Evolutionary conservation across 2,797 vertebrate genomes (phyloP), one percentile per base, ranked within the genome.

Genomic region (Lutra lutra): DNA sequence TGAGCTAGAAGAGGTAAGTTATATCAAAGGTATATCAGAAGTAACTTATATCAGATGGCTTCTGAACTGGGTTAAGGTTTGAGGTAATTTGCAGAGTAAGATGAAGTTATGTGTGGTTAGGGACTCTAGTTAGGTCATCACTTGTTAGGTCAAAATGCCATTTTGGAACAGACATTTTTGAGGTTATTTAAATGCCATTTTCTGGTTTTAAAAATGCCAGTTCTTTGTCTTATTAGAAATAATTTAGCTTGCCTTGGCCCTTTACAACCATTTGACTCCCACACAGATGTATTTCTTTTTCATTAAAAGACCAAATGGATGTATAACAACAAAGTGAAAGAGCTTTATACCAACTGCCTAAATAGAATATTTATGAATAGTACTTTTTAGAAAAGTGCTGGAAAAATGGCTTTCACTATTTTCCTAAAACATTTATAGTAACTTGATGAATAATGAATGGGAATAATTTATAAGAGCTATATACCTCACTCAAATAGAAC

Each of bases 381-480:
- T 70, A 40, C 87, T 94, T 95, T 94, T 96, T 66, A 96, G 92
- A 85, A 93, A 96, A 96, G 60, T 95, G 56, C 20, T 96, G 73
- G 48, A 68, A 92, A 90, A 96, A 94, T 46, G 82, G 35, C 32
- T 96, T 85, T 88, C 51, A 94, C 82, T 96, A 40, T 83, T 94
- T 96, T 86, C 56, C 84, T 94, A 29, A 96, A 97, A 91, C 84
- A 91, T 96, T 97, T 93, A 95, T 97, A 93, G 94, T 95, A 94
- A 95, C 93, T 75, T 86, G 88, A 79, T 97, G 89, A 97, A 94
- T 96, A 97, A 96, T 96, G 91, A 89, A 95, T 96, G 89, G 91
- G 51, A 79, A 91, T 97, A 89, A 96, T 91, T 97, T 90, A 90
- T 77, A 70, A 90, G 79, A 75, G 25, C 79, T 88, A 79, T 35